Percentiles rank a stretch among this genome's conserved stretches.
phyloP scores from a whole-genome alignment of 1,140 invertebrate species.

The Andricus grossulariae region DNA sequence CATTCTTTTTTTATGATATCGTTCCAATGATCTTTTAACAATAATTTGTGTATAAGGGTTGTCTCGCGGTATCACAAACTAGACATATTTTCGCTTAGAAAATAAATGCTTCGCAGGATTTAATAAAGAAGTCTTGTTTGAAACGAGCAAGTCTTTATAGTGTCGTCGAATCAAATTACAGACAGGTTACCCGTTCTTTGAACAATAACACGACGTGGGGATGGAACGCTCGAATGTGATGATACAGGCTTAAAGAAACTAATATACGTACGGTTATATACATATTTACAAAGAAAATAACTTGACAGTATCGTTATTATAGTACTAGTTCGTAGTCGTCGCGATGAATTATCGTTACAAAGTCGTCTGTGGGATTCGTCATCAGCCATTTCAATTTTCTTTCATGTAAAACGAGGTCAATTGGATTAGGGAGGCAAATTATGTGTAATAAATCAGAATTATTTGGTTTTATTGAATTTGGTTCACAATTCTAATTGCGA shows the following conservation, averaged over 20 bases:
- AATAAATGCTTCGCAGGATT: not conserved
- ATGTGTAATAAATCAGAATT: no score
- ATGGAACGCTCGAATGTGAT: slow-evolving; percentile 33
- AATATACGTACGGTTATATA: slow-evolving; percentile 76
- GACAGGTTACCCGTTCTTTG: slow-evolving; percentile 6
- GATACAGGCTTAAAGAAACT: slow-evolving; percentile 72
- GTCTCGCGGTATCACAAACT: slow-evolving; percentile 64
- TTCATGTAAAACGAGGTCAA: not conserved
- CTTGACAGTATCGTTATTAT: slow-evolving; percentile 57
- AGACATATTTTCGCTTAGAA: slow-evolving; percentile 35
- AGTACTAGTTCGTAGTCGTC: slow-evolving; percentile 15
- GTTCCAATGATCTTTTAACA: not conserved
- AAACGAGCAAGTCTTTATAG: slow-evolving; percentile 3
- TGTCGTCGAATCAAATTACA: slow-evolving; percentile 9
- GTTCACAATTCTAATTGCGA: no score
- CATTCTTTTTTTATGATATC: not conserved
- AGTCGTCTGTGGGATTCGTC: slow-evolving; percentile 44
- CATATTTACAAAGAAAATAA: slow-evolving; percentile 75
- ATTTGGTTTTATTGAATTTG: no score
- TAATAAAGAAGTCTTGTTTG: not conserved
- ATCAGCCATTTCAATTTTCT: slow-evolving; percentile 30
- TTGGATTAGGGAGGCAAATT: not conserved
- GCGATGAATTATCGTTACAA: slow-evolving; percentile 49
- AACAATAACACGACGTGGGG: not conserved
- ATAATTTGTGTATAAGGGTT: slow-evolving; percentile 50